Evolutionary conservation across 2,797 vertebrate species (phyloP).

Genomic region (Tokudaia muenninki): DNA sequence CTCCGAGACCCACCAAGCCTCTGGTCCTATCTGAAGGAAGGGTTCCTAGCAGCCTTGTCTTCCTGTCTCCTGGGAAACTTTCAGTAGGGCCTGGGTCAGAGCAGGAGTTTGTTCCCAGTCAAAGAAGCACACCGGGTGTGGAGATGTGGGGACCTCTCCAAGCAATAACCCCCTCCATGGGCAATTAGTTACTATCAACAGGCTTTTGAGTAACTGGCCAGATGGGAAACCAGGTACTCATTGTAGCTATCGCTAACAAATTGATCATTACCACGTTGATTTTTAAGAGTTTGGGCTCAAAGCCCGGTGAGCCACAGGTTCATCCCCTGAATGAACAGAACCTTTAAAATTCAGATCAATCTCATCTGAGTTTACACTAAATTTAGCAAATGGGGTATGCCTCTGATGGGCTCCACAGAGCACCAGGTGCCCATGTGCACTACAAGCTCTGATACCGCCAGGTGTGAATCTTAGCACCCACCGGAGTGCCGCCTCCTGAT

Average conservation of each 20-base stretch:
- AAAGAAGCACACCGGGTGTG: background rate
- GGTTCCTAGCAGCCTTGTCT: fast-evolving
- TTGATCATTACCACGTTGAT: background rate
- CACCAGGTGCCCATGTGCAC: fast-evolving
- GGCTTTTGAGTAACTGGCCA: background rate
- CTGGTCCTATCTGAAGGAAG: background rate
- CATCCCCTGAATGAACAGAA: background rate
- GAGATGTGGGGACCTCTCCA: background rate
- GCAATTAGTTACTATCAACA: background rate
- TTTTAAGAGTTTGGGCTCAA: background rate
- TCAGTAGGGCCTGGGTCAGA: fast-evolving
- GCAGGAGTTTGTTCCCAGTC: background rate
- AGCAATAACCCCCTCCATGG: background rate
- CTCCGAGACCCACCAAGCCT: background rate
- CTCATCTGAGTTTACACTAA: slow-evolving; percentile 12
- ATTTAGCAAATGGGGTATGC: slow-evolving; percentile 3
- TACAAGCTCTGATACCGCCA: fast-evolving
- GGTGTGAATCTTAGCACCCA: background rate
- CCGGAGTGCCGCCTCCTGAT: fast-evolving
- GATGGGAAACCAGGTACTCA: background rate
- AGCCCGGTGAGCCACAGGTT: background rate
- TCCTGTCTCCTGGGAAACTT: background rate
- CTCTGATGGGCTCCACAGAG: fast-evolving
- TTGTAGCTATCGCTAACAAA: background rate
- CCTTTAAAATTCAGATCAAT: background rate